A percentile compares a stretch with the other conserved stretches of the same genome.
Conservation (phyloP, 2,113 vertebrate genomes). For the Isurus oxyrinchus region DNA sequence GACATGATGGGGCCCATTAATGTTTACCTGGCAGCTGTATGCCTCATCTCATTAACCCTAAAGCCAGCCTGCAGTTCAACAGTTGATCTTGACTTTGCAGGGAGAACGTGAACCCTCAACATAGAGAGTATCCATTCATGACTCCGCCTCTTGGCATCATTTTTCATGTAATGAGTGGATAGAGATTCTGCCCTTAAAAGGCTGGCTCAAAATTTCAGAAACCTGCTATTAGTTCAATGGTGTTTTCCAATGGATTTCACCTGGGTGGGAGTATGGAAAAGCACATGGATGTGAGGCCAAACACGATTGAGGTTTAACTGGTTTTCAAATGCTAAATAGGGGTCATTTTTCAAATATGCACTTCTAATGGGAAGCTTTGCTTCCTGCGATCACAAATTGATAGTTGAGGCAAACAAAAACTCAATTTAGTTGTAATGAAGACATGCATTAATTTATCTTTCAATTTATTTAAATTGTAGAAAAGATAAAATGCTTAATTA, state of each 20-base stretch:
- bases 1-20: neutral
- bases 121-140: neutral
- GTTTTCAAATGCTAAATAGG: neutral
- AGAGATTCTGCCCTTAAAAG: neutral
- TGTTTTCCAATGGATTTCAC: neutral
- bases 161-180: neutral
- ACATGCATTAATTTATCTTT: neutral
- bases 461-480: neutral
- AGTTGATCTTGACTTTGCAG: neutral
- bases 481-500: neutral
- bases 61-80: neutral
- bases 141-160: neutral
- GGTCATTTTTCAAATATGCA: neutral
- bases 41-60: neutral
- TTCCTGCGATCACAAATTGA: neutral
- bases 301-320: neutral
- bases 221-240: neutral
- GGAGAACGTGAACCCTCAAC: neutral
- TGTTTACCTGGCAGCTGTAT: neutral
- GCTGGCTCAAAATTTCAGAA: neutral
- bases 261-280: neutral
- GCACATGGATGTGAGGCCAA: neutral
- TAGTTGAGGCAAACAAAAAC: neutral
- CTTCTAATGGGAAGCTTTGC: neutral
- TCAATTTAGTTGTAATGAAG: neutral